phyloP scores from a whole-genome alignment of 2,888 invertebrate genomes.

The Aromia moschata region DNA sequence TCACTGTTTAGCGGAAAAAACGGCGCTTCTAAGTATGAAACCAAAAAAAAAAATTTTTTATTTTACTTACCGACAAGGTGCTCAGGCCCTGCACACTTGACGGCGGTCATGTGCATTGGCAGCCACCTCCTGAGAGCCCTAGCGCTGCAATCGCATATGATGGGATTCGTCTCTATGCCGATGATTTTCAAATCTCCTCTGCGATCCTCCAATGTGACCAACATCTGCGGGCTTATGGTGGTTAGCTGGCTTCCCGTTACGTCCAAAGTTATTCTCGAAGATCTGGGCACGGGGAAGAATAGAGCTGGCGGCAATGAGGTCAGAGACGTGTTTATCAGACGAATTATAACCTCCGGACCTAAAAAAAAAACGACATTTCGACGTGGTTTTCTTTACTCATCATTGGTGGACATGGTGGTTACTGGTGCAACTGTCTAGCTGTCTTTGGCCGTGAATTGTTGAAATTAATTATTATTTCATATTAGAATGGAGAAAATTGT shows the following conservation, averaged over 20 bases:
- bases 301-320: slow-evolving; percentile 81
- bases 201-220: slow-evolving; percentile 84
- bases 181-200: slow-evolving; percentile 77
- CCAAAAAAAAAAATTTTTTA: too few species aligned
- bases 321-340: slow-evolving; percentile 83
- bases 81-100: slow-evolving; percentile 74
- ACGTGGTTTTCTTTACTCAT: too few species aligned
- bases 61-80: slow-evolving; percentile 70
- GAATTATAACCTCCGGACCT: slow-evolving; percentile 73
- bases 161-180: slow-evolving; percentile 82
- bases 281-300: slow-evolving; percentile 87
- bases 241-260: slow-evolving; percentile 81
- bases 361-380: too few species aligned
- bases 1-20: too few species aligned
- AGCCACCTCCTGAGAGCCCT: slow-evolving; percentile 83
- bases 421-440: too few species aligned
- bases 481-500: too few species aligned
- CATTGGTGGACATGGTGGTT: too few species aligned
- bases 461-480: too few species aligned
- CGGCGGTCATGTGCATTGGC: slow-evolving; percentile 70
- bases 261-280: slow-evolving; percentile 81
- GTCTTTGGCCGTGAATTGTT: too few species aligned
- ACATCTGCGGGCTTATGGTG: slow-evolving; percentile 79
- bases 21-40: too few species aligned
- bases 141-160: slow-evolving; percentile 86